A percentile compares a stretch with the other conserved stretches of the same genome.
Conservation (phyloP, 2,113 vertebrate genomes). For the Ceuthmochares aereus region DNA sequence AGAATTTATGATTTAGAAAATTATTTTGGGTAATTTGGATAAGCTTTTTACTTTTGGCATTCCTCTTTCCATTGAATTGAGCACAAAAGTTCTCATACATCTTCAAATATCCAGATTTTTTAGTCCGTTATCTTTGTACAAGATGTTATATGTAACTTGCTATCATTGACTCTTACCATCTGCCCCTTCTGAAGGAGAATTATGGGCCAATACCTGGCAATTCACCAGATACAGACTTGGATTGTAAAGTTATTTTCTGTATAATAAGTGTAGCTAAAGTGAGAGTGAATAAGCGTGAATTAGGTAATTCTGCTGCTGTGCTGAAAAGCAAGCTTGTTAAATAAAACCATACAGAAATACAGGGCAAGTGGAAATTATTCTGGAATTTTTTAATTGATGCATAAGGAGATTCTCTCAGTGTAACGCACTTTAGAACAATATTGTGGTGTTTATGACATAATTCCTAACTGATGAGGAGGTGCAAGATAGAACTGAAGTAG, state of each 20-base stretch:
- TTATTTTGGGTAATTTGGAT: background rate
- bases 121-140: background rate
- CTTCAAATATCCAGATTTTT: background rate
- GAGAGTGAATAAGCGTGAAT: background rate
- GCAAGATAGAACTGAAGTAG: background rate
- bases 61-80: background rate
- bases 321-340: background rate
- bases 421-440: background rate
- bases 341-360: background rate
- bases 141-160: background rate
- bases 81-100: background rate
- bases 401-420: background rate
- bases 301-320: background rate
- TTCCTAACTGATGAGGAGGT: background rate
- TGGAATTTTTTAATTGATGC: background rate
- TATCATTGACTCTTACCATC: background rate
- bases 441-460: background rate
- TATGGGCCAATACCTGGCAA: background rate
- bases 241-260: background rate
- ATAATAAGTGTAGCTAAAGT: background rate
- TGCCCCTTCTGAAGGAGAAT: background rate
- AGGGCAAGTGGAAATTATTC: background rate
- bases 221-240: background rate
- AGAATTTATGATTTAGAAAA: background rate
- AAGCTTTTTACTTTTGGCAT: background rate